Evolutionary conservation across 2,113 vertebrate species (phyloP), one percentile per base, ranked within the genome.

Genomic region (Ammospiza caudacuta): DNA sequence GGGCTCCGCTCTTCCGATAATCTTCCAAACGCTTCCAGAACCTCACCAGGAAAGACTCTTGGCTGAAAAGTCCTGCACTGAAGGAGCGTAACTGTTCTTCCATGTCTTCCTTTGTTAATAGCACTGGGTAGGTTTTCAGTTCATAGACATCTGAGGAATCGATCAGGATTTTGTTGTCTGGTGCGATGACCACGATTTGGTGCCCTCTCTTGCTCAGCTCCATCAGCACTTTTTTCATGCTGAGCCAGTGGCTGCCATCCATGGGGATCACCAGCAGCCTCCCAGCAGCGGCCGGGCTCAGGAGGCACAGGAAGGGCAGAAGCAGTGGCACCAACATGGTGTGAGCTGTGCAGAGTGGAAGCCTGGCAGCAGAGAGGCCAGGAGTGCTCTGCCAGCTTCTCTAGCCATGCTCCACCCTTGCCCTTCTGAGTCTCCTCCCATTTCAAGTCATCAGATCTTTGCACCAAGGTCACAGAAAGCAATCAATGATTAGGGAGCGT

Each of bases 191-290:
- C 2, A 98, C 97, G 3, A 99, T 89, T 18, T 96, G 85, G 10
- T 99, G 99, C 11, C 99, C 99, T 58, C 95, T 98, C 29, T 93
- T 96, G 19, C 97, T 97, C 85, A 99, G 81, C 95, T 98, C 98
- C 1, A 95, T 88, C n/a, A 98, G 54, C 18, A 98, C 76, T 3
- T 97, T 82, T 7, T 96, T 97, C 31, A 99, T 75, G 12, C 98
- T 98, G 39, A 98, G 96, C 99, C 99, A 99, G 68, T 98, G 99
- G 77, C 99, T 99, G 43, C 99, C 99, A 0, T 99, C 99, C 87
- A 99, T 58, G 0, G 99, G 99, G 12, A 99, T 17, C 92, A 98
- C 97, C 82, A 99, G 91, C 61, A 99, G 79, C 25, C 97, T 98
- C 20, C 98, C 98, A 1, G 96, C 80, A 0, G 63, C 2, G 0